Evolutionary conservation across 2,113 vertebrate species (phyloP).

Genomic region (Nettapus auritus): DNA sequence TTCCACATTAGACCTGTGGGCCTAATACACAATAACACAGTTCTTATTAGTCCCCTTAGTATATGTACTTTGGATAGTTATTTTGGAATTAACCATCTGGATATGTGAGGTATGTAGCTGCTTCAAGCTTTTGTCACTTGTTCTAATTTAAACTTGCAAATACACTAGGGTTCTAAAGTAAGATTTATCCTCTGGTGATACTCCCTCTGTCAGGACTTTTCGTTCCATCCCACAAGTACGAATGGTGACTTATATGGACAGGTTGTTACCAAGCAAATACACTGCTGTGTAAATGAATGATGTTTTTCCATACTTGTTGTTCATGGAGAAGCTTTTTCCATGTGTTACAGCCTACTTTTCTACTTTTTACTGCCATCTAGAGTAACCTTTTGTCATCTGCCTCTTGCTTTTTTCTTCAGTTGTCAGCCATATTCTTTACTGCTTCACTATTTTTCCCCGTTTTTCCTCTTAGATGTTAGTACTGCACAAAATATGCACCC

Average conservation of each 20-base stretch:
- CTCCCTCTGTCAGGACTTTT: background rate
- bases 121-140: background rate
- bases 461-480: background rate
- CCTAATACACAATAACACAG: background rate
- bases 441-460: background rate
- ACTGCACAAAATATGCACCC: background rate
- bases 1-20: background rate
- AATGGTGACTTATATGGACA: background rate
- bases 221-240: background rate
- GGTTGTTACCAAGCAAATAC: background rate
- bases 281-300: background rate
- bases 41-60: background rate
- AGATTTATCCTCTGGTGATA: background rate
- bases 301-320: background rate
- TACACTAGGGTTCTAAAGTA: background rate
- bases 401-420: background rate
- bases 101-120: background rate
- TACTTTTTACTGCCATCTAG: conserved; percentile 26
- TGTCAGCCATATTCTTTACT: background rate
- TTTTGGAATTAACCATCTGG: background rate
- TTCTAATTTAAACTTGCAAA: background rate
- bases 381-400: background rate
- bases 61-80: background rate
- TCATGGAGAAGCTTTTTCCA: background rate
- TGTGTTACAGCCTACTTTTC: background rate